phyloP scores from a whole-genome alignment of 2,797 vertebrate genomes.

The Champsocephalus esox region DNA sequence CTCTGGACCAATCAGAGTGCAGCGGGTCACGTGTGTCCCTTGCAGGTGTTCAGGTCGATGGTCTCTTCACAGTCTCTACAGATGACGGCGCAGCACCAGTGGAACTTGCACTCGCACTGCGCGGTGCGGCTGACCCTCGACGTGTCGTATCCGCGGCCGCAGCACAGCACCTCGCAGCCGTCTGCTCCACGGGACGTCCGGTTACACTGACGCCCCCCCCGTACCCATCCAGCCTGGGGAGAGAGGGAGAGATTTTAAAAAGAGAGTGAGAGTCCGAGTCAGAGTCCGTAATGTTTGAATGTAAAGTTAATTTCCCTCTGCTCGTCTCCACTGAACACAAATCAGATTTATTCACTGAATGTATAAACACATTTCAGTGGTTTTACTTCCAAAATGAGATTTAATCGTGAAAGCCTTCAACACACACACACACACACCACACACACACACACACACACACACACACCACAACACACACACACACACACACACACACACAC shows the following conservation, averaged over 20 bases:
- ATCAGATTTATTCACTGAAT: not conserved
- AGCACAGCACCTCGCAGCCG: conserved; percentile 98
- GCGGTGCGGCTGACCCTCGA: conserved; percentile 89
- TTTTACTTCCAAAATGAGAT: no score
- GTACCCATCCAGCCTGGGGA: conserved; percentile 91
- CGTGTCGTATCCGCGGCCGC: conserved; percentile 94
- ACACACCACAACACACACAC: no score
- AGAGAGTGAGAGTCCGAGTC: no score
- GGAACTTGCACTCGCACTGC: conserved; percentile 97
- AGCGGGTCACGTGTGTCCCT: conserved; percentile 75
- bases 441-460: no score
- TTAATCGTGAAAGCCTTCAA: no score
- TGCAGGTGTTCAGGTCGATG: conserved; percentile 94
- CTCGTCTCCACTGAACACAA: not conserved
- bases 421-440: no score
- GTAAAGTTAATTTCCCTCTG: no score
- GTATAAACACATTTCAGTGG: conserved; percentile 10
- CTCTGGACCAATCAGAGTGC: no score
- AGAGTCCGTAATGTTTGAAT: no score
- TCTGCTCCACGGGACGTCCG: conserved; percentile 90
- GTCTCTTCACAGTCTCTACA: conserved; percentile 94
- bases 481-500: no score
- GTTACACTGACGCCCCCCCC: conserved; percentile 91
- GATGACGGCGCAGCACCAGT: conserved; percentile 95
- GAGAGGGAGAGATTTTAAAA: not conserved